These are phyloP conservation scores for Helicorthomorpha holstii DNA, from an alignment of 1,140 invertebrate genomes.

Conservation along the genomic window DNA sequence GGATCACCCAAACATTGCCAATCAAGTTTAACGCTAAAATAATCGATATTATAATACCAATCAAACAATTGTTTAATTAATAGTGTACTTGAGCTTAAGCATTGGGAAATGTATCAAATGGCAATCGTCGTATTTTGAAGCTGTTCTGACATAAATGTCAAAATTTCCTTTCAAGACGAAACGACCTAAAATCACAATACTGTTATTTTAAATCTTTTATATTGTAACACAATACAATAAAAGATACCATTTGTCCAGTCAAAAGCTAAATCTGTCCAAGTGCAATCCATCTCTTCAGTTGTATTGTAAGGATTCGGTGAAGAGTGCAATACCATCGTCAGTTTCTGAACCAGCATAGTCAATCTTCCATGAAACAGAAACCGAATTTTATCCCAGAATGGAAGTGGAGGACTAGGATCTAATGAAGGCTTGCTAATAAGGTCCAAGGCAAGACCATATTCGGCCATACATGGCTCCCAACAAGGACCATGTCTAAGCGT, in stretches of 20 bases:
- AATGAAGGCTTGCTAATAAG: conserved; percentile 46
- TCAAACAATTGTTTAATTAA: too few relatives aligned
- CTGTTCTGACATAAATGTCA: conserved; percentile 77
- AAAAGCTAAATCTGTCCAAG: conserved; percentile 77
- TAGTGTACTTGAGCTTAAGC: conserved; percentile 46
- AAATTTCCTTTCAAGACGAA: conserved; percentile 72
- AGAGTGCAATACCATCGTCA: conserved; percentile 78
- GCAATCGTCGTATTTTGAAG: conserved; percentile 97
- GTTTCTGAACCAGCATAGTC: conserved; percentile 63
- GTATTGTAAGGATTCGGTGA: conserved; percentile 96
- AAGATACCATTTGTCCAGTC: conserved; percentile 84
- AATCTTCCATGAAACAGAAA: conserved; percentile 81
- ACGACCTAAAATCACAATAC: conserved; percentile 37
- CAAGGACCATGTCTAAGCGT: conserved; percentile 91
- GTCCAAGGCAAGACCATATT: conserved; percentile 68
- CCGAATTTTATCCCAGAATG: conserved; percentile 96
- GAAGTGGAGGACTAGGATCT: conserved; percentile 81
- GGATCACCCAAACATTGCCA: conserved; percentile 87
- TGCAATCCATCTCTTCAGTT: conserved; percentile 95
- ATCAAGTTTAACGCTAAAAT: conserved; percentile 49
- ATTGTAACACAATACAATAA: conserved; percentile 13
- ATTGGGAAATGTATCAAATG: conserved; percentile 77
- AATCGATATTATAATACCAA: too few relatives aligned
- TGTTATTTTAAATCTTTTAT: background rate
- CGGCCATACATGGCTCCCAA: conserved; percentile 95